A percentile compares a stretch with the other conserved stretches of the same genome.
phyloP scores from a whole-genome alignment of 2,113 vertebrate species.

The Thunnus thynnus region DNA sequence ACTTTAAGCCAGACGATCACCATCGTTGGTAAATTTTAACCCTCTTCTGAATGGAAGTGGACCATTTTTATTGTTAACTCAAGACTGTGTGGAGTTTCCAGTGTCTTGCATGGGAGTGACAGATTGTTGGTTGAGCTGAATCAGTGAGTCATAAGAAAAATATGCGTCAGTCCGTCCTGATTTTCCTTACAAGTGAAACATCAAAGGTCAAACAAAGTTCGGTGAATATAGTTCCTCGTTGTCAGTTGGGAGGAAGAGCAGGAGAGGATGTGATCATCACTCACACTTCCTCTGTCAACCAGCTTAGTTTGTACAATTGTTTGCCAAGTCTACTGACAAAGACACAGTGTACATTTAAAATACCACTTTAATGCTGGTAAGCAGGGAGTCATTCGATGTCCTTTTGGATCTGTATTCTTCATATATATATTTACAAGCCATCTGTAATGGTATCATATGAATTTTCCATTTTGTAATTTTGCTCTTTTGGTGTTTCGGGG shows the following conservation, averaged over 20 bases:
- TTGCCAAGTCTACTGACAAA: fast-evolving
- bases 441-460: too few relatives aligned
- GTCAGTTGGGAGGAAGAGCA: background rate
- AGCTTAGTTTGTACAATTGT: background rate
- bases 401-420: too few relatives aligned
- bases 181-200: background rate
- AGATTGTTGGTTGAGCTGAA: background rate
- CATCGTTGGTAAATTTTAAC: too few relatives aligned
- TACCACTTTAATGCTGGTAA: too few relatives aligned
- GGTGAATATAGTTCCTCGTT: background rate
- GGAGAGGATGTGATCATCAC: background rate
- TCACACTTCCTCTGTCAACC: background rate
- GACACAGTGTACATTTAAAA: too few relatives aligned
- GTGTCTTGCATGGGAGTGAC: fast-evolving
- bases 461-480: too few relatives aligned
- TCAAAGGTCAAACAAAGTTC: background rate
- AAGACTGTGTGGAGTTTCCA: background rate
- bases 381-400: too few relatives aligned
- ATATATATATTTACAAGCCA: too few relatives aligned
- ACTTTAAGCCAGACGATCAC: too few relatives aligned
- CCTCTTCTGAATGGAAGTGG: too few relatives aligned
- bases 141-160: background rate
- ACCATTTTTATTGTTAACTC: too few relatives aligned
- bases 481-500: too few relatives aligned
- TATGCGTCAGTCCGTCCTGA: fast-evolving